Base-by-base conservation (phyloP, 2,113 vertebrate species). In the Puma concolor region DNA sequence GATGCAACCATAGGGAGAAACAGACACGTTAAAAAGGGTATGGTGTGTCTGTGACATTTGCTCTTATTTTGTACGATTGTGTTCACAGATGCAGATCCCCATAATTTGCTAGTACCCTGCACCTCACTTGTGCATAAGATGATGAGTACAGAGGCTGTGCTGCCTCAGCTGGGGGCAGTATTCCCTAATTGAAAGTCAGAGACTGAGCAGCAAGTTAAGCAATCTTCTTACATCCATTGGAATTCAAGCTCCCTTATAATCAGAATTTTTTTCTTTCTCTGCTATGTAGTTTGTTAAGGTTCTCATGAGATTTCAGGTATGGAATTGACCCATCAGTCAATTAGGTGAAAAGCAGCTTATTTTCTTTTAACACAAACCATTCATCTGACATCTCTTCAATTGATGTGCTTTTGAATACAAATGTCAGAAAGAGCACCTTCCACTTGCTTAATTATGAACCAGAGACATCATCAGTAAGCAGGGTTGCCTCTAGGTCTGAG, bases 371-470 rank as follows among this genome's bases (percentile, higher is more conserved):
- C 36, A 7, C 54, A 44, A 17, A 44, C 23, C 76, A 15, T 87
- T 91, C 66, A 84, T 86, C 27, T 4, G 4, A 5, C 48, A 72
- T 76, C 82, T 64, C 15, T 95, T 91, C 41, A 69, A 0, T 41
- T 82, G 41, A 79, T 91, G 38, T 85, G 14, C 5, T 93, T 91
- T 93, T 67, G 44, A 93, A 86, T 93, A 84, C 13, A 91, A 50
- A 85, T 71, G 69, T 95, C 74, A 94, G 31, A 87, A 96, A 74
- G 44, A 84, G 72, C 14, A 33, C 4, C 19, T 92, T 71, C 69
- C 10, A 57, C 17, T 7, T 57, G 33, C 76, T 63, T 87, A 83
- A 92, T 67, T 84, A 50, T n/a, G 29, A 63, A 74, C 16, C 38
- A 88, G 81, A 87, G 60, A 91, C 17, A 48, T 96, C 31, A 31